Percentiles rank a stretch among this genome's conserved stretches.
Evolutionary conservation across 1,140 invertebrate species (phyloP).

Genomic region (Eumaeus atala): DNA sequence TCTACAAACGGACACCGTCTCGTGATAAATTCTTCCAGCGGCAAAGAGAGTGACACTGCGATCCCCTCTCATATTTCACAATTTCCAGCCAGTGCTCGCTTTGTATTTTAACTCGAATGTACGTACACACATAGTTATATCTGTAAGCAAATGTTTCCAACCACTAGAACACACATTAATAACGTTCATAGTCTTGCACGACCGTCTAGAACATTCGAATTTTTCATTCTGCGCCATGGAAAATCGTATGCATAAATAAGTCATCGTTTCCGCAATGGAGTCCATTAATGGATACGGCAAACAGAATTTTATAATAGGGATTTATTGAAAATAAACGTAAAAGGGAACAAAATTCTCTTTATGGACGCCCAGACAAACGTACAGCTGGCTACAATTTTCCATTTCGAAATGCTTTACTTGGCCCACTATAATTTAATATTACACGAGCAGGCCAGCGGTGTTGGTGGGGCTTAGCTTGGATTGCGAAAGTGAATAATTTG

Average conservation of each 20-base stretch:
- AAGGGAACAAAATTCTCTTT: slow-evolving; percentile 37
- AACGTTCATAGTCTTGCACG: slow-evolving; percentile 36
- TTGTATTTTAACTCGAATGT: slow-evolving; percentile 32
- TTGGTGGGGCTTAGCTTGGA: slow-evolving; percentile 54
- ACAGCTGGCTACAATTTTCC: slow-evolving; percentile 64
- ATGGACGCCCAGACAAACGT: slow-evolving; percentile 40
- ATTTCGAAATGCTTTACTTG: slow-evolving; percentile 66
- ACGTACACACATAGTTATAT: slow-evolving; percentile 34
- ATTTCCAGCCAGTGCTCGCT: slow-evolving; percentile 29
- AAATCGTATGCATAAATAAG: slow-evolving; percentile 29
- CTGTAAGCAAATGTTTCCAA: slow-evolving; percentile 24
- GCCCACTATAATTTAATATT: slow-evolving; percentile 69
- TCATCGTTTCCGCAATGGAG: slow-evolving; percentile 19
- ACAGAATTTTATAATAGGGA: slow-evolving; percentile 52
- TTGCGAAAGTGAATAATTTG: slow-evolving; percentile 69
- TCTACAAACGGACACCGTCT: slow-evolving; percentile 32
- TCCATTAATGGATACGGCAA: slow-evolving; percentile 35
- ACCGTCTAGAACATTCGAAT: slow-evolving; percentile 23
- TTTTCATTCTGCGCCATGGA: slow-evolving; percentile 29
- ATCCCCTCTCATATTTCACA: slow-evolving; percentile 45
- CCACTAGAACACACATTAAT: slow-evolving; percentile 39
- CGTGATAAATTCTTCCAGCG: slow-evolving; percentile 41
- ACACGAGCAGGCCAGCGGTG: slow-evolving; percentile 43
- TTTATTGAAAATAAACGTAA: slow-evolving; percentile 49
- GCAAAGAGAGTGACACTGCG: slow-evolving; percentile 36